phyloP scores from a whole-genome alignment of 2,113 vertebrate species.

The Plecturocebus donacophilus region DNA sequence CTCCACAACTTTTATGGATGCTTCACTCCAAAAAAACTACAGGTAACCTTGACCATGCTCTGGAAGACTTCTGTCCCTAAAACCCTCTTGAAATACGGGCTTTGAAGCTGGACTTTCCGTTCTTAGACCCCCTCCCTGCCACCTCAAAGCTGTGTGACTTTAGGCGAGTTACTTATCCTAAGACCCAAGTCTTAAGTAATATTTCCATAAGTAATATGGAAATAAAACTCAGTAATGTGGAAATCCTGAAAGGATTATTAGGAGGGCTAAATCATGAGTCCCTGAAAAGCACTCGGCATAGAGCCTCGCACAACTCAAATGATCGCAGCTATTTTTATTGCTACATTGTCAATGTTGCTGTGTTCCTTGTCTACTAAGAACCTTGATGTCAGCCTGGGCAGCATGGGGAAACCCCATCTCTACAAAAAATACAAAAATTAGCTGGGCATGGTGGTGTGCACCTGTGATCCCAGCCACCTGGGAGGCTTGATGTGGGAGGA shows the following conservation, averaged over 20 bases:
- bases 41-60: neutral
- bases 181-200: neutral
- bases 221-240: neutral
- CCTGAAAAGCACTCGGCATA: neutral
- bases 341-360: neutral
- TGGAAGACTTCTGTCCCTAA: neutral
- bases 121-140: neutral
- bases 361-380: neutral
- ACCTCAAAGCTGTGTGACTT: neutral
- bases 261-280: neutral
- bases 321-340: neutral
- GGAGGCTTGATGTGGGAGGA: no score
- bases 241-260: neutral
- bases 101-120: neutral
- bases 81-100: neutral
- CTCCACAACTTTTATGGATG: neutral
- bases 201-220: neutral
- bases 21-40: neutral
- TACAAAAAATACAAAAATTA: no score
- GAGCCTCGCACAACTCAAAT: neutral
- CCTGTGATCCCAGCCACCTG: no score
- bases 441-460: no score
- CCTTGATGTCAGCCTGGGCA: no score
- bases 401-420: no score
- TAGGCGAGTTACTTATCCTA: neutral